Percentiles rank a stretch among this genome's conserved stretches.
phyloP scores from a whole-genome alignment of 2,888 invertebrate genomes.

The Eristalis tenax region DNA sequence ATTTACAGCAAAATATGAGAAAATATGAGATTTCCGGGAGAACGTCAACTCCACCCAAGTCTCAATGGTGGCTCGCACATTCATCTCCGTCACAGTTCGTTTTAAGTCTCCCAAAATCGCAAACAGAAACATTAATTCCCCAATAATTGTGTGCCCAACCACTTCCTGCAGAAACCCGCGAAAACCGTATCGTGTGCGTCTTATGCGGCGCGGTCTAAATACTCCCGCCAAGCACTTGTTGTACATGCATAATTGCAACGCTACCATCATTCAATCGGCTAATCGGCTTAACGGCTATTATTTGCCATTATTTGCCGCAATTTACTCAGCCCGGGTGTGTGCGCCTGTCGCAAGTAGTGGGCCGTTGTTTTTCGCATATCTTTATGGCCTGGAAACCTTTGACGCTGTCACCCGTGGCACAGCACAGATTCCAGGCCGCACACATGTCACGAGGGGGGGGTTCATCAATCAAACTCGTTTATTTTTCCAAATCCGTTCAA shows the following conservation, averaged over 20 bases:
- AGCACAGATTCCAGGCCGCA: background rate
- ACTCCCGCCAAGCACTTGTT: background rate
- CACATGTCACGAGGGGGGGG: background rate
- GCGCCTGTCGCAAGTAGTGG: constrained; percentile 15
- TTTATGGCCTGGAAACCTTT: constrained; percentile 52
- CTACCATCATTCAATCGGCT: constrained; percentile 25
- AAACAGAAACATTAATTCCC: too few species aligned
- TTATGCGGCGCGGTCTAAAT: background rate
- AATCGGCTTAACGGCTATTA: constrained; percentile 42
- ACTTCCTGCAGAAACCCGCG: background rate
- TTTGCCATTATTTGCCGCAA: background rate
- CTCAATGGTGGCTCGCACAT: too few species aligned
- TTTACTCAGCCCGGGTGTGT: constrained; percentile 1
- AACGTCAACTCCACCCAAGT: too few species aligned
- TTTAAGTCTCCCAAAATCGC: background rate
- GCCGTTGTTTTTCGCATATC: background rate
- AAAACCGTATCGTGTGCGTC: too few species aligned
- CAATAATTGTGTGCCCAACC: background rate
- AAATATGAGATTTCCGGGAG: too few species aligned
- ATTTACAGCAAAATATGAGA: too few species aligned
- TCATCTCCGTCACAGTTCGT: background rate
- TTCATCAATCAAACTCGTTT: constrained; percentile 20
- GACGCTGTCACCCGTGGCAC: constrained; percentile 22
- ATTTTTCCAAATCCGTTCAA: background rate
- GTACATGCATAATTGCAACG: constrained; percentile 12